Percentiles rank a stretch among this genome's conserved stretches.
Conservation (phyloP, 2,113 vertebrate species). For the Megaptera novaeangliae region DNA sequence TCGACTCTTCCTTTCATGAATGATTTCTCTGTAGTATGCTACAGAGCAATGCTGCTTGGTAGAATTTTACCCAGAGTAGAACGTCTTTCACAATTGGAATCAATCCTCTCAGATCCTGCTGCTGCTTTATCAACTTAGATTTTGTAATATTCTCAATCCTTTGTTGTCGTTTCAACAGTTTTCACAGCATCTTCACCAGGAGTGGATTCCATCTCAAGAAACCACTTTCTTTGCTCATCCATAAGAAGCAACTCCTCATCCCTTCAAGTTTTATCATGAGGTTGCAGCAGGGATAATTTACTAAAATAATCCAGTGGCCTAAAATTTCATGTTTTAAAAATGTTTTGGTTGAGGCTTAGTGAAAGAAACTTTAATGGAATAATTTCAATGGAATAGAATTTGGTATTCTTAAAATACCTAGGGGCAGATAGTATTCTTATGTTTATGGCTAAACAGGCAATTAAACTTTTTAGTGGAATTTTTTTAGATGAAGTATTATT, state of each 20-base stretch:
- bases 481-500: background rate
- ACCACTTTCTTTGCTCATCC: background rate
- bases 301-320: background rate
- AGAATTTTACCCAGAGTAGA: background rate
- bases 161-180: background rate
- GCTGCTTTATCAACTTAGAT: background rate
- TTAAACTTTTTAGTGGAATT: background rate
- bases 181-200: background rate
- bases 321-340: slow-evolving; percentile 18
- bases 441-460: background rate
- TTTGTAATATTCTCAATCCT: background rate
- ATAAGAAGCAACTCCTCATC: background rate
- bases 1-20: background rate
- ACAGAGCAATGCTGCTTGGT: background rate
- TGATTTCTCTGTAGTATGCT: background rate
- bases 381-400: background rate
- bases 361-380: slow-evolving; percentile 23
- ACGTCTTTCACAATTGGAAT: background rate
- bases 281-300: background rate
- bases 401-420: background rate
- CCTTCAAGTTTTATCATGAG: background rate
- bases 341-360: background rate
- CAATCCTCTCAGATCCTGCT: background rate
- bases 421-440: background rate
- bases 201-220: background rate